Evolutionary conservation across 2,797 vertebrate genomes (phyloP), one percentile per base, ranked within the genome.

Genomic region (Spinibarbus caldwelli): DNA sequence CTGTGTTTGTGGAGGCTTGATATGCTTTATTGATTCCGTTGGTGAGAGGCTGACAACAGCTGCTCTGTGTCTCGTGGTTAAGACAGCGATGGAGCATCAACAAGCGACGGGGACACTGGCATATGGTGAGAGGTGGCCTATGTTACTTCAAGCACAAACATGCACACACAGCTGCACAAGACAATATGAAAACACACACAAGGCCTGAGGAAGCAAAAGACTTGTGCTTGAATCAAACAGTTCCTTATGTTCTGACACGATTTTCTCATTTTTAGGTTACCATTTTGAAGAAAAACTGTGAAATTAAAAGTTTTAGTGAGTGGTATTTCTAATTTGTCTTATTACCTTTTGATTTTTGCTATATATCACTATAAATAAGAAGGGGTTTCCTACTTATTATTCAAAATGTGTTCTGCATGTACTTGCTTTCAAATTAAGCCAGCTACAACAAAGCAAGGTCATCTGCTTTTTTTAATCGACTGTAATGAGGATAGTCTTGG

Each of bases 1-100:
- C 41, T 59, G 29, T 11, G 59, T 34, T 79, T 64, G 29, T 26
- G 62, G 38, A 43, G 57, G 64, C 82, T 49, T 79, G 78, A 84
- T 62, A 62, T 71, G 57, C 57, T 78, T 82, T 86, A 82, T 71
- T 87, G 78, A 87, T 87, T 78, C 31, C 1, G 62, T 72, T 57
- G 34, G 36, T n/a, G 52, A 54, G 79, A 47, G 52, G 68, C 38
- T 70, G 59, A 29, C 26, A 29, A 66, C 49, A 79, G 49, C n/a
- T 76, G 87, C 75, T 75, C 52, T 14, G 41, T 38, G 43, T 84
- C 80, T 29, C 26, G 1, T 12, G 12, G 49, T 29, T 43, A 41
- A 34, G 21, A 38, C 54, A 79, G 75, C 57, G 62, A 31, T 4
- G 8, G 62, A 64, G 62, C 52, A 71, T 66, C n/a, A 38, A 76